A percentile compares a stretch with the other conserved stretches of the same genome.
Conservation (phyloP, 2,797 vertebrate species). For the Pantherophis alleghaniensis region DNA sequence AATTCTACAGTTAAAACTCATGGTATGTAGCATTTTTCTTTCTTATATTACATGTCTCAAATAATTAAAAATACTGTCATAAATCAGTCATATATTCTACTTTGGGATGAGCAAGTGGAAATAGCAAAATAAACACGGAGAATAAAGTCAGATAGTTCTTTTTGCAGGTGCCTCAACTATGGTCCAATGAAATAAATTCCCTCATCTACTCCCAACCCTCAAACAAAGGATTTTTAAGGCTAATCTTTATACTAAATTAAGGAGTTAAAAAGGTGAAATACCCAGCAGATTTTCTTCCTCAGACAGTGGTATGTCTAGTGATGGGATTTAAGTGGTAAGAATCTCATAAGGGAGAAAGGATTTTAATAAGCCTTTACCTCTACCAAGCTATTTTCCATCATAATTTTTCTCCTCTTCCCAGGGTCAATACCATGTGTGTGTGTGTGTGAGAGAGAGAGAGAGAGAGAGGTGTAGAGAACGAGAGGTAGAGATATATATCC, state of each 20-base stretch:
- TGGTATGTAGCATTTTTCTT: background rate
- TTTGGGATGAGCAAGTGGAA: background rate
- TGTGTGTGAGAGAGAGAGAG: too few relatives aligned
- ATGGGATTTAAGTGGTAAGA: background rate
- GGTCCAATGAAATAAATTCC: background rate
- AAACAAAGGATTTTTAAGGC: background rate
- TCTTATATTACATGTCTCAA: background rate
- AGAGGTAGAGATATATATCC: background rate
- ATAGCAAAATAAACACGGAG: background rate
- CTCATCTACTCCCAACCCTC: background rate
- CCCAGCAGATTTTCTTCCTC: background rate
- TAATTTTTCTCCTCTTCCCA: background rate
- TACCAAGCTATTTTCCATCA: background rate
- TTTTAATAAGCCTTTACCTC: background rate
- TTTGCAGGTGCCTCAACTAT: background rate
- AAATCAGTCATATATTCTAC: background rate
- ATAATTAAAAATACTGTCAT: background rate
- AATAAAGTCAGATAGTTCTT: background rate
- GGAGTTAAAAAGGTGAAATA: background rate
- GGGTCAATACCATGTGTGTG: background rate
- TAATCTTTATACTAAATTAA: background rate
- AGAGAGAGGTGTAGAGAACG: background rate
- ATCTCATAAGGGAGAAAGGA: background rate
- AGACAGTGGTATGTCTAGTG: background rate
- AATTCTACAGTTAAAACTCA: background rate